These are phyloP conservation scores for Tetragnatha versicolor DNA, from an alignment of 1,140 invertebrate genomes.

Conservation along the genomic window DNA sequence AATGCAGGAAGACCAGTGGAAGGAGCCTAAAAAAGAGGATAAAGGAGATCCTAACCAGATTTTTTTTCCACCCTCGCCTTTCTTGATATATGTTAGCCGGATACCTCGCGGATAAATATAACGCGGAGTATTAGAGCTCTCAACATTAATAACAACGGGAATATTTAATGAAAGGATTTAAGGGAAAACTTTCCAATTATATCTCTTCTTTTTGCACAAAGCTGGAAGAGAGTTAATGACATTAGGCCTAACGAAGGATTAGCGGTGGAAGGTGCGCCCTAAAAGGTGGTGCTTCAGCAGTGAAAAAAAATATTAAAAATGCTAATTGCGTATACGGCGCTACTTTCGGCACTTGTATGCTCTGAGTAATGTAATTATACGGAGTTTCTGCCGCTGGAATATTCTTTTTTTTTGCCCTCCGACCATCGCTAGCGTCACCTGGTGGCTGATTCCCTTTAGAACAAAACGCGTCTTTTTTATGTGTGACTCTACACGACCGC, in stretches of 20 bases:
- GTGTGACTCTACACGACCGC: neutral
- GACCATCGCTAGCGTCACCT: conserved; percentile 6
- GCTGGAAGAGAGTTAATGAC: conserved; percentile 42
- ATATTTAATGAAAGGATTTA: conserved; percentile 54
- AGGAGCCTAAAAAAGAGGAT: neutral
- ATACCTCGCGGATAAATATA: conserved; percentile 37
- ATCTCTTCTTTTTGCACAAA: conserved; percentile 13
- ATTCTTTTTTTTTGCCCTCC: neutral
- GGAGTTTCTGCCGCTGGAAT: neutral
- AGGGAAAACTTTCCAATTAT: conserved; percentile 31
- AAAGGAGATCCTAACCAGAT: conserved; percentile 21
- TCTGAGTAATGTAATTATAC: conserved; percentile 47
- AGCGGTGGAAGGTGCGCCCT: conserved; percentile 27
- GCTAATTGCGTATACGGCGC: conserved; percentile 29
- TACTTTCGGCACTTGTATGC: conserved; percentile 4
- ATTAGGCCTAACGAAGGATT: conserved; percentile 52
- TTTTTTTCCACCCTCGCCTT: conserved; percentile 1
- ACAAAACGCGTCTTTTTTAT: neutral
- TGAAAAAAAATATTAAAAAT: conserved; percentile 41
- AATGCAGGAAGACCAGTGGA: conserved; percentile 21
- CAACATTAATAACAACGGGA: conserved; percentile 52
- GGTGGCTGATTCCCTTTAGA: neutral
- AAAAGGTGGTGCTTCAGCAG: too few relatives aligned
- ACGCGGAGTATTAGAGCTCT: conserved; percentile 29
- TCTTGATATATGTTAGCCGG: conserved; percentile 13